phyloP scores from a whole-genome alignment of 1,140 invertebrate genomes.

The Drosophila micromelanica region DNA sequence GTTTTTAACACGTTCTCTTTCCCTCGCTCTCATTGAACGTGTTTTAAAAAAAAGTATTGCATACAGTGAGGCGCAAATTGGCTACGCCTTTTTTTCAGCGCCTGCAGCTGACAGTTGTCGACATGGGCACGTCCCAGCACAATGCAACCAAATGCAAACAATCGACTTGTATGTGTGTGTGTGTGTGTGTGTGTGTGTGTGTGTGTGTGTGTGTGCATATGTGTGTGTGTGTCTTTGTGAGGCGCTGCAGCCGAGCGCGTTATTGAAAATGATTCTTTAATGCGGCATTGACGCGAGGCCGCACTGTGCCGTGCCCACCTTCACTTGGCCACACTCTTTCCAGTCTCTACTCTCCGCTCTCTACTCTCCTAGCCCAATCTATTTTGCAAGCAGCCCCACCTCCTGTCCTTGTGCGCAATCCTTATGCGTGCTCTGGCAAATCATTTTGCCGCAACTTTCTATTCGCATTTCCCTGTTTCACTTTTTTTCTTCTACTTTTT shows the following conservation, averaged over 20 bases:
- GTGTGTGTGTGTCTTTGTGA: slow-evolving; percentile 1
- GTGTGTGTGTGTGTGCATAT: too few relatives aligned
- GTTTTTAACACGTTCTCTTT: neutral
- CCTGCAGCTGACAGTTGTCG: slow-evolving; percentile 32
- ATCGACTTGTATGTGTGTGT: slow-evolving; percentile 28
- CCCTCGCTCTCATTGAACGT: neutral
- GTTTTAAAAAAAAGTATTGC: slow-evolving; percentile 20
- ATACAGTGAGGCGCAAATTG: slow-evolving; percentile 21
- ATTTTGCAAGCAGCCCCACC: neutral
- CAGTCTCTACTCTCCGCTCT: neutral
- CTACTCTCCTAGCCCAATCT: neutral
- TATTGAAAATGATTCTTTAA: slow-evolving; percentile 82
- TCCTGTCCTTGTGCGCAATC: neutral
- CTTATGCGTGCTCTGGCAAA: slow-evolving; percentile 50
- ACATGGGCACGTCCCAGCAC: slow-evolving; percentile 12
- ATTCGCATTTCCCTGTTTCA: slow-evolving; percentile 54
- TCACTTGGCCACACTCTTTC: neutral
- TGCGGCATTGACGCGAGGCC: slow-evolving; percentile 58
- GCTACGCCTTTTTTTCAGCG: neutral
- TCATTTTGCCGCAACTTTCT: slow-evolving; percentile 66
- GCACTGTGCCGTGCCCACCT: neutral
- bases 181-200: neutral
- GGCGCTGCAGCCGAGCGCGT: slow-evolving; percentile 61
- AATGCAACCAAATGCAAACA: slow-evolving; percentile 62
- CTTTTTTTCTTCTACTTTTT: neutral